Evolutionary conservation across 2,797 vertebrate species (phyloP).

Genomic region (Pogoniulus pusillus): DNA sequence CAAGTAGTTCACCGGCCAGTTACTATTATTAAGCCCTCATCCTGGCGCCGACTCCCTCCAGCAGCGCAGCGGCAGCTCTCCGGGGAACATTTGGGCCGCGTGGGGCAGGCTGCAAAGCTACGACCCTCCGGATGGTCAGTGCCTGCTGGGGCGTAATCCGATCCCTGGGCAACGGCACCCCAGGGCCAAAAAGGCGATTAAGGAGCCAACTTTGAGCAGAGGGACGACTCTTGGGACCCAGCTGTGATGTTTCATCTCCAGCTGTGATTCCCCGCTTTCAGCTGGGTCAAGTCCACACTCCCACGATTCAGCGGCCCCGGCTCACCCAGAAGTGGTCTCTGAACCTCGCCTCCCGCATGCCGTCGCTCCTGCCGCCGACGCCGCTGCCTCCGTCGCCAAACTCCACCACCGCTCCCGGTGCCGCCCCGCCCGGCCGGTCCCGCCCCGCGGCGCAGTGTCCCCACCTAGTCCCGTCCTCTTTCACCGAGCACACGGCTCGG

Average conservation of each 20-base stretch:
- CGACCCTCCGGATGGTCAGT: not conserved
- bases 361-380: not conserved
- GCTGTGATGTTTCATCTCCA: no score
- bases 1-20: not conserved
- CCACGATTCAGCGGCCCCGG: not conserved
- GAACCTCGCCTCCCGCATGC: conserved; percentile 70
- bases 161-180: not conserved
- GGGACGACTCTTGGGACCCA: not conserved
- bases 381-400: not conserved
- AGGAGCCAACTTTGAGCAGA: not conserved
- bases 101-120: not conserved
- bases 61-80: not conserved
- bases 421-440: not conserved
- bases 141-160: not conserved
- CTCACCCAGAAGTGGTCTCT: conserved; percentile 78
- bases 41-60: not conserved
- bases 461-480: not conserved
- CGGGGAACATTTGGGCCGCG: rapidly evolving
- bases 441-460: not conserved
- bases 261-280: not conserved
- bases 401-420: no score
- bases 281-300: not conserved
- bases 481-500: no score
- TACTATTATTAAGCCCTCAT: not conserved
- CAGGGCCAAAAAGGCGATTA: rapidly evolving